These are phyloP conservation scores for Drosophila punjabiensis DNA, from an alignment of 1,140 invertebrate genomes.

Conservation along the genomic window DNA sequence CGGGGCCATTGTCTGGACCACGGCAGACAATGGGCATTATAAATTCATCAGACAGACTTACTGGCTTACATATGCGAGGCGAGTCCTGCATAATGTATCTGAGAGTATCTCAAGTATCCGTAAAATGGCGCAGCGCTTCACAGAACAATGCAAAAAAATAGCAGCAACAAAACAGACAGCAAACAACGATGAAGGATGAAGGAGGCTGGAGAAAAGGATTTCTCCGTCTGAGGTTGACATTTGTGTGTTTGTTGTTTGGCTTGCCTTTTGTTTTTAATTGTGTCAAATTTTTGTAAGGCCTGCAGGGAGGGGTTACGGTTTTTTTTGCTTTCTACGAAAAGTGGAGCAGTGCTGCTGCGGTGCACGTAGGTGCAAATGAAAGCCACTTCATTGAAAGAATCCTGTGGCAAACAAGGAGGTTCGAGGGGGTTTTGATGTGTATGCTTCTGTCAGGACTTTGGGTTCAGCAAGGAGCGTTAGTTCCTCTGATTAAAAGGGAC, in stretches of 20 bases:
- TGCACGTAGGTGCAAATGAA: conserved; percentile 53
- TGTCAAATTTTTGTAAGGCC: conserved; percentile 66
- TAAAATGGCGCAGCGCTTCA: conserved; percentile 75
- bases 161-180: conserved; percentile 26
- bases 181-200: conserved; percentile 4
- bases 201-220: conserved; percentile 44
- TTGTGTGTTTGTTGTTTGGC: conserved; percentile 51
- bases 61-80: conserved; percentile 37
- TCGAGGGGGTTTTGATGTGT: conserved; percentile 1
- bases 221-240: conserved; percentile 73
- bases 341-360: conserved; percentile 66
- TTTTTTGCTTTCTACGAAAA: conserved; percentile 5
- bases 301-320: background rate
- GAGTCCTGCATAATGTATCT: conserved; percentile 70
- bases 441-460: conserved; percentile 9
- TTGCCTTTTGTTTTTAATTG: conserved; percentile 76
- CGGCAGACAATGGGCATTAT: conserved; percentile 78
- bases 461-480: conserved; percentile 23
- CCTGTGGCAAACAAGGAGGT: conserved; percentile 36
- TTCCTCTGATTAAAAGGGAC: conserved; percentile 45
- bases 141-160: conserved; percentile 64
- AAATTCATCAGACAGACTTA: conserved; percentile 76
- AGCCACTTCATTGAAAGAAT: conserved; percentile 57
- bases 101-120: conserved; percentile 54
- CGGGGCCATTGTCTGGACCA: conserved; percentile 72